A percentile compares a stretch with the other conserved stretches of the same genome.
phyloP scores from a whole-genome alignment of 1,140 invertebrate species.

The Leptinotarsa defecta region DNA sequence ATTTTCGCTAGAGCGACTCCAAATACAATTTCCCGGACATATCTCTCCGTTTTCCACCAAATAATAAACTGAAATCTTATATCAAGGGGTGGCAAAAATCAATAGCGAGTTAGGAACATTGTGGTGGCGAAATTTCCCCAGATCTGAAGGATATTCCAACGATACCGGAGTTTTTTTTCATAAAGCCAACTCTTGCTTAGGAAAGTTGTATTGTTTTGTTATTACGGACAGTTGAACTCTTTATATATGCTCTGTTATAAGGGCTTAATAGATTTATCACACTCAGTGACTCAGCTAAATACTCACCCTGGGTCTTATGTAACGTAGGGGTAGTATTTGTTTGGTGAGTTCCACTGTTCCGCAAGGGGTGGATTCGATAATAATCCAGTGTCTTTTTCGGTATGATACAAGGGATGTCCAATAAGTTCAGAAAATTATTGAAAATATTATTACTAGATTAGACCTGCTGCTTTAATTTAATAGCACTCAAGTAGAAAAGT shows the following conservation, averaged over 20 bases:
- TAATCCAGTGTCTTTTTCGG: not conserved
- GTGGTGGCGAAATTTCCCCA: slow-evolving; percentile 37
- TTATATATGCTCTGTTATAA: not conserved
- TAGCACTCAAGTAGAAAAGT: too few relatives aligned
- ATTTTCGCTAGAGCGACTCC: not conserved
- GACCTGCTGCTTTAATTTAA: too few relatives aligned
- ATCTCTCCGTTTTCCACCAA: slow-evolving; percentile 26
- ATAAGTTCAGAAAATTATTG: too few relatives aligned
- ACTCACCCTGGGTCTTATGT: not conserved
- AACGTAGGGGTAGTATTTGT: not conserved
- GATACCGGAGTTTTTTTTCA: not conserved
- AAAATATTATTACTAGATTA: too few relatives aligned
- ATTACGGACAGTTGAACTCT: not conserved
- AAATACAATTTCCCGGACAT: slow-evolving; percentile 18
- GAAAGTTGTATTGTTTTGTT: not conserved
- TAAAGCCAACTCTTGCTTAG: not conserved
- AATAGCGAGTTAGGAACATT: slow-evolving; percentile 38
- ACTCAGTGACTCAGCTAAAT: not conserved
- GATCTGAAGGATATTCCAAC: slow-evolving; percentile 23
- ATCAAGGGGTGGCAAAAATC: slow-evolving; percentile 41
- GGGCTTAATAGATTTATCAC: slow-evolving; percentile 5
- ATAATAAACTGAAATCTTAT: slow-evolving; percentile 26
- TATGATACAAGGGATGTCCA: not conserved
- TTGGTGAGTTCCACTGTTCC: slow-evolving; percentile 1
- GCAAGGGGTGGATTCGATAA: not conserved